phyloP scores from a whole-genome alignment of 1,140 invertebrate species.

The Drosophila lini region DNA sequence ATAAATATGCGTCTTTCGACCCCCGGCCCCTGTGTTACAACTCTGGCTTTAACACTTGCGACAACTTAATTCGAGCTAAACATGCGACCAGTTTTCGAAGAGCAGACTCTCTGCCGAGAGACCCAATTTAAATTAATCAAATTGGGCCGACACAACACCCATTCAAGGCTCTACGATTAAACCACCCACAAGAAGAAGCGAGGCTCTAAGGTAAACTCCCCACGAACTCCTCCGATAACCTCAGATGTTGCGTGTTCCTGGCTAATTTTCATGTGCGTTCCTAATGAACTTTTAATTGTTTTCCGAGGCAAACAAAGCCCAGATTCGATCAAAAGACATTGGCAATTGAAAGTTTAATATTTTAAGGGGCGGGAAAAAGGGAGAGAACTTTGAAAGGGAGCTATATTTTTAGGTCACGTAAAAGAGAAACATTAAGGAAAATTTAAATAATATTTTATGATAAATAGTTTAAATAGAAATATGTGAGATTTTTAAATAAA shows the following conservation, averaged over 20 bases:
- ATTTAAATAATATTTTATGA: neutral
- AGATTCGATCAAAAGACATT: constrained; percentile 61
- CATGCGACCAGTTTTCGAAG: constrained; percentile 53
- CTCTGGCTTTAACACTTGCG: constrained; percentile 64
- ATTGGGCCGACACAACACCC: constrained; percentile 24
- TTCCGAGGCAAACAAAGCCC: constrained; percentile 41
- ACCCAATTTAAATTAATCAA: constrained; percentile 76
- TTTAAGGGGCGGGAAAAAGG: too few species aligned
- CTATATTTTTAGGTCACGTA: neutral
- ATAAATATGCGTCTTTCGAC: constrained; percentile 41
- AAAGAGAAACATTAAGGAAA: neutral
- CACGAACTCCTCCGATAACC: constrained; percentile 14
- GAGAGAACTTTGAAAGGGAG: neutral
- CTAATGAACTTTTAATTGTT: constrained; percentile 81
- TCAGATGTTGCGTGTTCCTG: constrained; percentile 54
- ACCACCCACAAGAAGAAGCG: constrained; percentile 3
- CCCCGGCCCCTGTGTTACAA: neutral
- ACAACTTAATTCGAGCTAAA: constrained; percentile 72
- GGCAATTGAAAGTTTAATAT: constrained; percentile 46
- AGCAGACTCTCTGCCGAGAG: constrained; percentile 14
- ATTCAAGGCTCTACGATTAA: constrained; percentile 6
- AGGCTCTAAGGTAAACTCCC: neutral
- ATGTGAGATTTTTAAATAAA: neutral
- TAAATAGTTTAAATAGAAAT: neutral
- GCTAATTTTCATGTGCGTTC: constrained; percentile 64